Evolutionary conservation across 2,888 invertebrate genomes (phyloP).

Genomic region (Tryphoninae sp.): DNA sequence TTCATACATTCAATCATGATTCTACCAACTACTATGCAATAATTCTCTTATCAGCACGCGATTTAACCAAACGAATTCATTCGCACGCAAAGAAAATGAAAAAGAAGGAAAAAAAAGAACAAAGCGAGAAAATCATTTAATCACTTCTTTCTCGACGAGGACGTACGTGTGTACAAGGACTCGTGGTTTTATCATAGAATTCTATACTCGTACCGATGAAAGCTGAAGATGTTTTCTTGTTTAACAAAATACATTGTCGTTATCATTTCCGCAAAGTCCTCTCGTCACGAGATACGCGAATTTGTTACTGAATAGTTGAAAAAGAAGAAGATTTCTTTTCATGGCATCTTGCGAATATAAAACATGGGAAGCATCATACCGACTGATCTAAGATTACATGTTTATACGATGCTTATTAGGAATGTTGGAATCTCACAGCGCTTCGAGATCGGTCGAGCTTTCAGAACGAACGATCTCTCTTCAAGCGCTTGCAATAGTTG

Average conservation of each 20-base stretch:
- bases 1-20: conserved; percentile 77
- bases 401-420: conserved; percentile 44
- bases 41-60: conserved; percentile 54
- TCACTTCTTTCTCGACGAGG: conserved; percentile 26
- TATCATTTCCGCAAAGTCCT: conserved; percentile 44
- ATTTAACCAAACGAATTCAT: conserved; percentile 48
- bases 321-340: conserved; percentile 18
- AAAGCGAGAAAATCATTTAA: conserved; percentile 37
- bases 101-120: conserved; percentile 11
- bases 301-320: conserved; percentile 49
- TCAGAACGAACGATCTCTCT: conserved; percentile 19
- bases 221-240: conserved; percentile 28
- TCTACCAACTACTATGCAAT: conserved; percentile 65
- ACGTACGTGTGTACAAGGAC: conserved; percentile 16
- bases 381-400: conserved; percentile 27
- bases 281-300: conserved; percentile 20
- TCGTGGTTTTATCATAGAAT: conserved; percentile 42
- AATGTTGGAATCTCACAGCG: conserved; percentile 51
- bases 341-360: conserved; percentile 14
- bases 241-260: conserved; percentile 38
- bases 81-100: conserved; percentile 35
- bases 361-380: neutral
- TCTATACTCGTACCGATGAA: conserved; percentile 35
- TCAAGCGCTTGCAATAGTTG: conserved; percentile 57
- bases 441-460: conserved; percentile 6